These are phyloP conservation scores for Micronycteris hirsuta DNA, from an alignment of 2,113 vertebrate species.

Conservation along the genomic window DNA sequence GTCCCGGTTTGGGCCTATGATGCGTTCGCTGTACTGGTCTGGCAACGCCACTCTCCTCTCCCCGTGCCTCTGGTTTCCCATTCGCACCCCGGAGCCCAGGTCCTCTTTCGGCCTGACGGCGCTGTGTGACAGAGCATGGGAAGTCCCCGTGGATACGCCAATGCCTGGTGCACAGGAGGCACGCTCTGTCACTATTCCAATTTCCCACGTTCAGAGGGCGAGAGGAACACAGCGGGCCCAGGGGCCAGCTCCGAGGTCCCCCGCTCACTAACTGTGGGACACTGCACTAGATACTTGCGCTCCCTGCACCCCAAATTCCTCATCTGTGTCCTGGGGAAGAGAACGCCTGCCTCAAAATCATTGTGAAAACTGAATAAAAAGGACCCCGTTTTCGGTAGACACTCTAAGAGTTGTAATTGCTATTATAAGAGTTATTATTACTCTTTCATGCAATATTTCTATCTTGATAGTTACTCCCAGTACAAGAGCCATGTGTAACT, in stretches of 20 bases:
- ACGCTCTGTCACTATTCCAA: accelerated
- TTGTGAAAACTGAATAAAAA: neutral
- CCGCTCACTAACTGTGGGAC: neutral
- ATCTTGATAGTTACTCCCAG: neutral
- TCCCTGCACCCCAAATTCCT: neutral
- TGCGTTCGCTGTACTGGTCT: neutral
- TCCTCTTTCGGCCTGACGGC: neutral
- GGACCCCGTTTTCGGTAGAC: too few relatives aligned
- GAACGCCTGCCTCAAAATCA: neutral
- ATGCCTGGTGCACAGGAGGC: neutral
- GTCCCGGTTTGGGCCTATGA: neutral
- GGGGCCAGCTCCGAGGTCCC: neutral
- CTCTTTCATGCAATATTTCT: neutral
- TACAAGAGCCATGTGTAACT: neutral
- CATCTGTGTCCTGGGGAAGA: neutral
- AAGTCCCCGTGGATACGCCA: accelerated
- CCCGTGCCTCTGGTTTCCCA: neutral
- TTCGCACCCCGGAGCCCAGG: neutral
- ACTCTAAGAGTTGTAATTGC: too few relatives aligned
- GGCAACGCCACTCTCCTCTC: neutral
- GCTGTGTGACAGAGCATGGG: too few relatives aligned
- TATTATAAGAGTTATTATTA: neutral
- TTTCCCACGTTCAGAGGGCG: neutral
- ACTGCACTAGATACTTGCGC: neutral
- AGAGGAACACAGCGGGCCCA: neutral